A percentile compares a stretch with the other conserved stretches of the same genome.
phyloP scores from a whole-genome alignment of 1,140 invertebrate species.

The Scaptomyza pallida region DNA sequence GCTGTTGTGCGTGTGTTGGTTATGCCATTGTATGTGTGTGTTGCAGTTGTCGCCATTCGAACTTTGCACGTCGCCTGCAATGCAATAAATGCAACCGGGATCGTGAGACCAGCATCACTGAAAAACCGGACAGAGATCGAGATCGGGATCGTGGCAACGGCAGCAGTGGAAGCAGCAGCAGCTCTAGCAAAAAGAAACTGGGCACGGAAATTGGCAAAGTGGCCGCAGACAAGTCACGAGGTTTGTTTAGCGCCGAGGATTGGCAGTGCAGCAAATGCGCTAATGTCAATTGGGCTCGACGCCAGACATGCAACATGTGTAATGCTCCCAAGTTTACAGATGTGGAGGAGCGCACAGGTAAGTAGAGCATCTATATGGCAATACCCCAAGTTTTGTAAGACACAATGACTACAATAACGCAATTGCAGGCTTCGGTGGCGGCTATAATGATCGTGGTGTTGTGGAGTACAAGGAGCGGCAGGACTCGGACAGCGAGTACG shows the following conservation, averaged over 20 bases:
- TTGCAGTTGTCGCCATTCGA: conserved; percentile 95
- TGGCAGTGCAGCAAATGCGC: conserved; percentile 99
- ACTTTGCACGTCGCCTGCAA: conserved; percentile 94
- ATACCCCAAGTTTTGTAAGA: background rate
- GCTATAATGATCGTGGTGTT: conserved; percentile 96
- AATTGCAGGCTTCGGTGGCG: conserved; percentile 90
- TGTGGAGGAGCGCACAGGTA: conserved; percentile 89
- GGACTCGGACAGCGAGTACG: conserved; percentile 96
- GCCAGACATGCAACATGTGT: conserved; percentile 99
- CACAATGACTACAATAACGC: conserved; percentile 53
- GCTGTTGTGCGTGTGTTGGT: conserved; percentile 26
- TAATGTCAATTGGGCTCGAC: conserved; percentile 99
- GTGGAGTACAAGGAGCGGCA: conserved; percentile 96
- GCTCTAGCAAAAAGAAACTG: conserved; percentile 92
- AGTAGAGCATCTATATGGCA: conserved; percentile 39
- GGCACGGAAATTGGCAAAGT: conserved; percentile 99
- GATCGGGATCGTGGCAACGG: conserved; percentile 48
- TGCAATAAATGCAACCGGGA: conserved; percentile 93
- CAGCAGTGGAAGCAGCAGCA: conserved; percentile 84
- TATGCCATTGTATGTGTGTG: conserved; percentile 32
- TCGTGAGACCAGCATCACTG: conserved; percentile 53
- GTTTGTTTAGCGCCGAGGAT: conserved; percentile 98
- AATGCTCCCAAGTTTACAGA: conserved; percentile 98
- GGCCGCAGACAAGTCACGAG: conserved; percentile 98
- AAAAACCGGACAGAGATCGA: conserved; percentile 61